Percentiles rank a stretch among this genome's conserved stretches.
phyloP scores from a whole-genome alignment of 1,140 invertebrate genomes.

The Drosophila leontia region DNA sequence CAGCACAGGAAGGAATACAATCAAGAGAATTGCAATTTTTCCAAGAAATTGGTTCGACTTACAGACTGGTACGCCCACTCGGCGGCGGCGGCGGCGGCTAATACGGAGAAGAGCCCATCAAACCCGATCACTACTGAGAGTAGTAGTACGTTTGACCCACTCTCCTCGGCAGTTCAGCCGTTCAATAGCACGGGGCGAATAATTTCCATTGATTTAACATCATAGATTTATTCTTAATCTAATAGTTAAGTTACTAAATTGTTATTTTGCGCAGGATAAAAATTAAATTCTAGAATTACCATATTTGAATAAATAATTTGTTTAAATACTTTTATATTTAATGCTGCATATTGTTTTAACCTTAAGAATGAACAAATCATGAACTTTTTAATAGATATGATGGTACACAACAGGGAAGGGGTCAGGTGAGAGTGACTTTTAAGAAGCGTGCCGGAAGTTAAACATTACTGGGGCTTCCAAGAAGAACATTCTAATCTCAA shows the following conservation, averaged over 20 bases:
- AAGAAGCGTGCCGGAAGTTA: not conserved
- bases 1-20: slow-evolving; percentile 61
- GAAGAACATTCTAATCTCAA: too few species aligned
- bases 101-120: slow-evolving; percentile 49
- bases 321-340: slow-evolving; percentile 48
- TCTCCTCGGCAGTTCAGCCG: slow-evolving; percentile 53
- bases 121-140: slow-evolving; percentile 39
- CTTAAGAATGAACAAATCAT: not conserved
- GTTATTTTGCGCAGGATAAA: slow-evolving; percentile 76
- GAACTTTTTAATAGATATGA: too few species aligned
- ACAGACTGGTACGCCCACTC: slow-evolving; percentile 61
- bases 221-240: slow-evolving; percentile 53
- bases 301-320: slow-evolving; percentile 44
- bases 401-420: too few species aligned
- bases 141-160: slow-evolving; percentile 49
- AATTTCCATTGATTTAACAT: slow-evolving; percentile 82
- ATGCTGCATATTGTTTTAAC: not conserved
- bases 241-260: slow-evolving; percentile 42
- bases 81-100: slow-evolving; percentile 26
- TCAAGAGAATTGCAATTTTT: slow-evolving; percentile 76
- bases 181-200: slow-evolving; percentile 64
- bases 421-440: not conserved
- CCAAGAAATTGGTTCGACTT: slow-evolving; percentile 60
- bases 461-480: not conserved
- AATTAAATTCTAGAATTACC: slow-evolving; percentile 28